phyloP scores from a whole-genome alignment of 1,140 invertebrate species.

The Ylistrum balloti region DNA sequence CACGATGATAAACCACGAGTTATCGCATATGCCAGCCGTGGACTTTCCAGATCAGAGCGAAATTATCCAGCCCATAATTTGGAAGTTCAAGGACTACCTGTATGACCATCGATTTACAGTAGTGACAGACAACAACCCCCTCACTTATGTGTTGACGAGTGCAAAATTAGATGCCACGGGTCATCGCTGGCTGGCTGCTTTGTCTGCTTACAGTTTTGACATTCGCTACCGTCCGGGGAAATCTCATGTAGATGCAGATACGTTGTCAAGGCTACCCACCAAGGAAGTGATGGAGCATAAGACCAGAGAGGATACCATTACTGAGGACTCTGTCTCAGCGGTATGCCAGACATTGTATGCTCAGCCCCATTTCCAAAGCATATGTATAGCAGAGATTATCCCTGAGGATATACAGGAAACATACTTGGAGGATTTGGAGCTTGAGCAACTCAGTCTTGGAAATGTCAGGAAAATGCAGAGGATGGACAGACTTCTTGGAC shows the following conservation, averaged over 20 bases:
- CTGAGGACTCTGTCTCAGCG: not conserved
- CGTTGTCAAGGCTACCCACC: not conserved
- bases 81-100: conserved; percentile 63
- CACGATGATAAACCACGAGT: conserved; percentile 43
- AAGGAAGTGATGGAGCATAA: not conserved
- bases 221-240: not conserved
- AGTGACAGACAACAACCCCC: conserved; percentile 59
- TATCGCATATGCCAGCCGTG: conserved; percentile 56
- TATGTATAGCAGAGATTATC: not conserved
- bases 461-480: not conserved
- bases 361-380: not conserved
- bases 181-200: conserved; percentile 59
- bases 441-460: not conserved
- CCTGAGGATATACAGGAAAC: not conserved
- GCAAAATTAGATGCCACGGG: conserved; percentile 59
- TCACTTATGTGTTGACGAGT: conserved; percentile 56
- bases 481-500: not conserved
- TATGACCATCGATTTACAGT: conserved; percentile 49
- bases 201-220: conserved; percentile 45
- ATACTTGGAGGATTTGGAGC: not conserved
- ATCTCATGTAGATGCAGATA: not conserved
- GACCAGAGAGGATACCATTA: not conserved
- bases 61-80: conserved; percentile 61
- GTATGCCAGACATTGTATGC: not conserved
- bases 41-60: conserved; percentile 41